Conservation (phyloP, 1,140 invertebrate species). For the Caenorhabditis latens region DNA sequence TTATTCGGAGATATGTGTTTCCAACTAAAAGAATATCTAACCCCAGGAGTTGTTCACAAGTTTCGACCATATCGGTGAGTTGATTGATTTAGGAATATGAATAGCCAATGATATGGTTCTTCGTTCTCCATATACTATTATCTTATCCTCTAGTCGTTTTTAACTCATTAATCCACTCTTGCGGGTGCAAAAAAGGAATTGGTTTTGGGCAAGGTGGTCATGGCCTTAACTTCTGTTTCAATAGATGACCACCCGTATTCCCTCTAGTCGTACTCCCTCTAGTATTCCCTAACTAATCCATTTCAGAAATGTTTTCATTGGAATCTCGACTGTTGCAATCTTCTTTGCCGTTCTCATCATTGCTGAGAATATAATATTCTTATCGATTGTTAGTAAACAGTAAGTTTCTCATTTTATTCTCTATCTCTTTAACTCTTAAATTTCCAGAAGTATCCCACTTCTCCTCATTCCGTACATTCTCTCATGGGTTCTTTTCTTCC, state of each 20-base stretch:
- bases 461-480: conserved; percentile 28
- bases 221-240: too few species aligned
- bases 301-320: conserved; percentile 41
- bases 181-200: too few species aligned
- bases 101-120: too few species aligned
- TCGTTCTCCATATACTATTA: too few species aligned
- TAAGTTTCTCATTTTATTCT: background rate
- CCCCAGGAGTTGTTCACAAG: conserved; percentile 28
- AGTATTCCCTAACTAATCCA: background rate
- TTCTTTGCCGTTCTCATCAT: conserved; percentile 31
- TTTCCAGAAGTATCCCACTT: conserved; percentile 40
- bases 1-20: conserved; percentile 24
- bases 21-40: conserved; percentile 22
- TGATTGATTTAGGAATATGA: background rate
- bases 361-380: conserved; percentile 28
- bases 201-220: too few species aligned
- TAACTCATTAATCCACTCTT: background rate
- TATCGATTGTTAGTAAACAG: conserved; percentile 39
- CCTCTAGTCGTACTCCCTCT: background rate
- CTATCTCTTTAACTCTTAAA: background rate
- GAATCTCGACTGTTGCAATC: background rate
- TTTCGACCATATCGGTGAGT: conserved; percentile 34
- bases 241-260: too few species aligned
- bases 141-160: too few species aligned
- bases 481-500: conserved; percentile 24